Evolutionary conservation across 2,797 vertebrate species (phyloP).

Genomic region (Tokudaia muenninki): DNA sequence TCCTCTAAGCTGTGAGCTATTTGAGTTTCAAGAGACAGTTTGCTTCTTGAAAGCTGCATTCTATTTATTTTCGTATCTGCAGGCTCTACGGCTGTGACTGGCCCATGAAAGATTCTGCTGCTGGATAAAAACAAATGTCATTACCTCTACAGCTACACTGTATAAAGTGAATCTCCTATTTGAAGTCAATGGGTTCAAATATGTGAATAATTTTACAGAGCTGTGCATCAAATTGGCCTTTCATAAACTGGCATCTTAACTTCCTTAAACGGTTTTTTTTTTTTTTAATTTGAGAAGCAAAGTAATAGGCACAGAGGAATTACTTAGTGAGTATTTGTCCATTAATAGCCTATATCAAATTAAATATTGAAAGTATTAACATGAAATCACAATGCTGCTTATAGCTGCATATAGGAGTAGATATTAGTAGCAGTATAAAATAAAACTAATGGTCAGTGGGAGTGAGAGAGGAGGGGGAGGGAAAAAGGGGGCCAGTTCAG

Average conservation of each 20-base stretch:
- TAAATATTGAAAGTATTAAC: conserved; percentile 16
- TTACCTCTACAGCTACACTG: background rate
- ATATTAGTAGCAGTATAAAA: background rate
- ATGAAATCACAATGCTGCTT: background rate
- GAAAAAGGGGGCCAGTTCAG: too few relatives aligned
- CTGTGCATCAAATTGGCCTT: background rate
- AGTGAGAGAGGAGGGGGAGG: too few relatives aligned
- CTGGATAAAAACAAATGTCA: background rate
- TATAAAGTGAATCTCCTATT: background rate
- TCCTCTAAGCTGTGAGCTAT: background rate
- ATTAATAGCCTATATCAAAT: conserved; percentile 25
- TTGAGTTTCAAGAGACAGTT: conserved; percentile 29
- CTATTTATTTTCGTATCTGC: conserved; percentile 15
- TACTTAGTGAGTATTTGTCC: background rate
- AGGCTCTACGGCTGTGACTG: background rate
- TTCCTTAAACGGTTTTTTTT: background rate
- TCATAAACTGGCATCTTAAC: background rate
- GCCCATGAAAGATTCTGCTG: background rate
- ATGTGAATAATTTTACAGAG: background rate
- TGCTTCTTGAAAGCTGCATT: background rate
- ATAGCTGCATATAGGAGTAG: background rate
- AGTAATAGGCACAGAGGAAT: background rate
- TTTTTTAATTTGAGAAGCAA: conserved; percentile 36
- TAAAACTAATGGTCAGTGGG: conserved; percentile 12
- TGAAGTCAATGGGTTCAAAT: conserved; percentile 2